A percentile compares a stretch with the other conserved stretches of the same genome.
phyloP scores from a whole-genome alignment of 2,797 vertebrate species.

The Urophycis tenuis region DNA sequence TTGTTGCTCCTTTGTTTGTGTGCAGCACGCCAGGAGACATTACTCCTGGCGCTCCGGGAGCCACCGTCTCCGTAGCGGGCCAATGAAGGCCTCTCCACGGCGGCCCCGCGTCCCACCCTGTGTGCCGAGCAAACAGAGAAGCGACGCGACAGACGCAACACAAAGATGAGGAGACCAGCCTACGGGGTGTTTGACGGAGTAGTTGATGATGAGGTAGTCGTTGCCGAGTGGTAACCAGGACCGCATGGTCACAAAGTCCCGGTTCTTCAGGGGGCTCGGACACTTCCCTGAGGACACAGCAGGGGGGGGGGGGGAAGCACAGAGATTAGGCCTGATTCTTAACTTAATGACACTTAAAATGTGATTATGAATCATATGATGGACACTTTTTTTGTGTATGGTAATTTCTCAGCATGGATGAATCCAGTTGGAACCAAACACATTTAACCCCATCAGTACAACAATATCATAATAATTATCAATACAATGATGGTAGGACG shows the following conservation, averaged over 20 bases:
- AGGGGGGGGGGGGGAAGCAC: background rate
- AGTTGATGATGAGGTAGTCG: conserved; percentile 88
- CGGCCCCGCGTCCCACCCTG: too few relatives aligned
- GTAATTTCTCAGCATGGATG: background rate
- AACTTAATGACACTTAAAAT: background rate
- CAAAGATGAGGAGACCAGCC: background rate
- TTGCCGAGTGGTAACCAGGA: conserved; percentile 84
- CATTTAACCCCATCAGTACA: background rate
- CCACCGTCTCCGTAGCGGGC: too few relatives aligned
- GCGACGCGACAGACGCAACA: background rate
- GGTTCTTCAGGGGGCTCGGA: conserved; percentile 80
- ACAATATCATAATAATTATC: background rate
- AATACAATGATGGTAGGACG: background rate
- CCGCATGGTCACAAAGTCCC: conserved; percentile 83
- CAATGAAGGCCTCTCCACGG: background rate
- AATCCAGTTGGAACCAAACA: background rate
- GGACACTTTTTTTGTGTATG: background rate
- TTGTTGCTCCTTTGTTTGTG: too few relatives aligned
- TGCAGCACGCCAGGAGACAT: too few relatives aligned
- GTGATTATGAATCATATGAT: background rate
- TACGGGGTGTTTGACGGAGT: conserved; percentile 88
- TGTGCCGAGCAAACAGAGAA: background rate
- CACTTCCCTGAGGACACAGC: conserved; percentile 75
- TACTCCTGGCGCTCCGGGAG: background rate
- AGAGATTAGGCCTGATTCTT: background rate